phyloP scores from a whole-genome alignment of 2,797 vertebrate species.

The Chromis chromis region DNA sequence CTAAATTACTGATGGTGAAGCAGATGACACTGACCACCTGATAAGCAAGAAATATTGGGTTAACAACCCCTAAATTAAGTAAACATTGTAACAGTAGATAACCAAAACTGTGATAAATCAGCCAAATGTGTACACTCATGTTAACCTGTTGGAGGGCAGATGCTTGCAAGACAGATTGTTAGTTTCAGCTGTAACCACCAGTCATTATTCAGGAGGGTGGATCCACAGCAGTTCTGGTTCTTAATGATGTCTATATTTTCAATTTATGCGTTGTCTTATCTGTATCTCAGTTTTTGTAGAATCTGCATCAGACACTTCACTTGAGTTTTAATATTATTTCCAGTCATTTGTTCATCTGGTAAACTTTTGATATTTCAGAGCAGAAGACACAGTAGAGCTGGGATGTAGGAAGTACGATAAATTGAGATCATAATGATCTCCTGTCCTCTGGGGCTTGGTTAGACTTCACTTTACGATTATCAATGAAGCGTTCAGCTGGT shows the following conservation, averaged over 20 bases:
- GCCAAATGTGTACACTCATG: background rate
- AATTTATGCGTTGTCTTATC: background rate
- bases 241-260: slow-evolving; percentile 6
- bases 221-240: background rate
- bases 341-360: slow-evolving; percentile 16
- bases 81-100: background rate
- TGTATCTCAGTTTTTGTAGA: background rate
- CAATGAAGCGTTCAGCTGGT: slow-evolving; percentile 9
- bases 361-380: slow-evolving; percentile 7
- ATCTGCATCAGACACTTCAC: background rate
- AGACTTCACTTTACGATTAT: slow-evolving; percentile 15
- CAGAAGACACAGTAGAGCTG: background rate
- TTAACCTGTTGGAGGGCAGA: background rate
- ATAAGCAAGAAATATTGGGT: slow-evolving; percentile 49
- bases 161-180: background rate
- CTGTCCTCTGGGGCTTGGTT: slow-evolving; percentile 9
- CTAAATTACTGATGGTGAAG: slow-evolving; percentile 7
- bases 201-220: background rate
- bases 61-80: slow-evolving; percentile 29
- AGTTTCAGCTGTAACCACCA: background rate
- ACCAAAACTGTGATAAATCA: background rate
- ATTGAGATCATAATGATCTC: slow-evolving; percentile 15
- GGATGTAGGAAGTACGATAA: slow-evolving; percentile 19
- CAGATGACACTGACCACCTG: slow-evolving; percentile 42
- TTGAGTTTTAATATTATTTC: background rate